Conservation (phyloP, 2,113 vertebrate species). For the Prochilodus magdalenae region DNA sequence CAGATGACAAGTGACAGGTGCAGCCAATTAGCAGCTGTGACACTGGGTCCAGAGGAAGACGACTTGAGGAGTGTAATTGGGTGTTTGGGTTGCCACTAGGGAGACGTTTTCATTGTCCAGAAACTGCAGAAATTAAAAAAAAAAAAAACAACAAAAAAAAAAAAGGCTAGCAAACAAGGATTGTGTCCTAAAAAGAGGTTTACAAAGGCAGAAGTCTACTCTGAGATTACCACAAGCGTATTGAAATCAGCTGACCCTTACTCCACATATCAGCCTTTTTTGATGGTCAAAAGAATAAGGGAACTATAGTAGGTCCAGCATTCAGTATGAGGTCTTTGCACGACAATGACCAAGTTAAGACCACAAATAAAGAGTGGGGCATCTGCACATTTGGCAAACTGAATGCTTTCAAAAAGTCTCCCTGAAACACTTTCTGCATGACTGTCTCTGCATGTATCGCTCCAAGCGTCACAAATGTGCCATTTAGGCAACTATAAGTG, state of each 20-base stretch:
- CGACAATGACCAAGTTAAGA: background rate
- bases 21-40: constrained; percentile 79
- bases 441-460: background rate
- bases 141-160: background rate
- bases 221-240: background rate
- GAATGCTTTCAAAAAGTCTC: background rate
- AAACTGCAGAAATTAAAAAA: constrained; percentile 2
- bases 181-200: constrained; percentile 1
- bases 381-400: background rate
- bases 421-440: background rate
- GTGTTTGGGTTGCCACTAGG: constrained; percentile 58
- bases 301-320: background rate
- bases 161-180: background rate
- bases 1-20: constrained; percentile 84
- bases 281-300: background rate
- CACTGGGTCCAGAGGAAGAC: constrained; percentile 65
- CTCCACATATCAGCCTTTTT: background rate
- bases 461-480: background rate
- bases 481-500: background rate
- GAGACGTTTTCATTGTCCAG: constrained; percentile 34
- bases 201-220: constrained; percentile 17
- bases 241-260: background rate
- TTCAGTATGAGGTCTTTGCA: background rate
- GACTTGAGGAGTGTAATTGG: constrained; percentile 66
- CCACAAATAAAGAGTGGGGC: background rate